Conservation (phyloP, 2,797 vertebrate genomes). For the Anomalospiza imberbis region DNA sequence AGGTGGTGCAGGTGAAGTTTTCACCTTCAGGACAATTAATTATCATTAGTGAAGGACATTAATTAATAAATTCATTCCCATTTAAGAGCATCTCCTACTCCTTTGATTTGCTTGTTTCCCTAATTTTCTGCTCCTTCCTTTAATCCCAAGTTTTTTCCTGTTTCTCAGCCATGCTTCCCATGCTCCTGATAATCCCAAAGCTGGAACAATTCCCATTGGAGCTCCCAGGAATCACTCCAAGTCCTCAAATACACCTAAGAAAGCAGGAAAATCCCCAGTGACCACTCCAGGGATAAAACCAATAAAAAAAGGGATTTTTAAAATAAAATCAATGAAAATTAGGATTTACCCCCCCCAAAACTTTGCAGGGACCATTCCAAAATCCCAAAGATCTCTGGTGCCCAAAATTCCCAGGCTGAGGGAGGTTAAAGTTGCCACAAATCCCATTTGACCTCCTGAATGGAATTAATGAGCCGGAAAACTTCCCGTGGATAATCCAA, state of each 20-base stretch:
- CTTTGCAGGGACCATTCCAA: accelerated
- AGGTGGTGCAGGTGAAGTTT: not conserved
- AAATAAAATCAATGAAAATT: not conserved
- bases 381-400: not conserved
- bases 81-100: not conserved
- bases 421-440: constrained; percentile 13
- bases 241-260: not conserved
- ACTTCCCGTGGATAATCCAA: constrained; percentile 63
- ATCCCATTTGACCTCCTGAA: constrained; percentile 59
- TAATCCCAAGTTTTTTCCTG: not conserved
- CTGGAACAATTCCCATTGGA: not conserved
- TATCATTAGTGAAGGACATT: accelerated
- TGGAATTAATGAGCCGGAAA: constrained; percentile 64
- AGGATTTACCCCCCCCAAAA: accelerated
- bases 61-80: not conserved
- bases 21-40: not conserved
- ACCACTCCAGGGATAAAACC: not conserved
- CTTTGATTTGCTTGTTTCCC: not conserved
- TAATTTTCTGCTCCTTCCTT: not conserved
- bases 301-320: accelerated
- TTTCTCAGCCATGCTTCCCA: not conserved
- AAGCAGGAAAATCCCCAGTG: not conserved
- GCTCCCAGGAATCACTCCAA: accelerated
- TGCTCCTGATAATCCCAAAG: no score
- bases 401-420: not conserved